phyloP scores from a whole-genome alignment of 1,140 invertebrate species.

The Zaprionus camerounensis region DNA sequence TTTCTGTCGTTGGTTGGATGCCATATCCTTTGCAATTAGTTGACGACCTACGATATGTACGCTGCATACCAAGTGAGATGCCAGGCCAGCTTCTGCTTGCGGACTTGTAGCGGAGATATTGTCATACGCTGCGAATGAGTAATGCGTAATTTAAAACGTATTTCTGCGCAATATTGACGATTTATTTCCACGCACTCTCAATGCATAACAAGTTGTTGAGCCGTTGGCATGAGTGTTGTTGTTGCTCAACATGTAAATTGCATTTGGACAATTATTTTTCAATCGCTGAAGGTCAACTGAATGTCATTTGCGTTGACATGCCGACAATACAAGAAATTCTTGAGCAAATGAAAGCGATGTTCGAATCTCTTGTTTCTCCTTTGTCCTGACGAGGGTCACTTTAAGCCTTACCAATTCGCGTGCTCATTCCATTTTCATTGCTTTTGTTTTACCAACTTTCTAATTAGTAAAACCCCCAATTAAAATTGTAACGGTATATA shows the following conservation, averaged over 20 bases:
- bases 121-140: conserved; percentile 79
- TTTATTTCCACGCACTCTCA: conserved; percentile 51
- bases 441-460: conserved; percentile 59
- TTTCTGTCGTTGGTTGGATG: conserved; percentile 25
- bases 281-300: conserved; percentile 4
- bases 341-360: neutral
- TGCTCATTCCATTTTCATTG: conserved; percentile 39
- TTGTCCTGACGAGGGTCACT: conserved; percentile 18
- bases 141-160: conserved; percentile 81
- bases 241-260: neutral
- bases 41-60: conserved; percentile 56
- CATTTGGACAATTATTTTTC: neutral
- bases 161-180: conserved; percentile 76
- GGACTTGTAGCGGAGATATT: neutral
- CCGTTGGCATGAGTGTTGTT: conserved; percentile 12
- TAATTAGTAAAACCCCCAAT: conserved; percentile 78
- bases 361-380: neutral
- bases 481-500: conserved; percentile 68
- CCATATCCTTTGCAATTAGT: conserved; percentile 49
- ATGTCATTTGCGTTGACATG: neutral
- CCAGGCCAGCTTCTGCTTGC: conserved; percentile 8
- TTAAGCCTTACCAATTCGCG: conserved; percentile 1
- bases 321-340: neutral
- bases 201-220: conserved; percentile 37
- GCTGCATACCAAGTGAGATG: conserved; percentile 66